Percentiles rank a stretch among this genome's conserved stretches.
Conservation (phyloP, 2,888 invertebrate genomes). For the Cenopis cana region DNA sequence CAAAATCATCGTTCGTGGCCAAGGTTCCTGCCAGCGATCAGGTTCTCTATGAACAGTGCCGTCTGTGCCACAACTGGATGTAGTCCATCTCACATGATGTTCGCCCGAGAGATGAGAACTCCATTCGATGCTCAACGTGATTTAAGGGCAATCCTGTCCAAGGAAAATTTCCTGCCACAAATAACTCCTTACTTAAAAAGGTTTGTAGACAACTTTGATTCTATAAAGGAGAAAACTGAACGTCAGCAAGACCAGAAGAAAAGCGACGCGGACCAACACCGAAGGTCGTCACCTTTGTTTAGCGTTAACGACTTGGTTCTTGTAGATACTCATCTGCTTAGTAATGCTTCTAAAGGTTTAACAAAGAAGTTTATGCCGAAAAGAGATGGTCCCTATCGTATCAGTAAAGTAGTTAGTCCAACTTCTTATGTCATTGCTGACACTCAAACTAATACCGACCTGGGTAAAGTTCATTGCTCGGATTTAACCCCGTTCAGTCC, state of each 20-base stretch:
- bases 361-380: conserved; percentile 54
- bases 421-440: conserved; percentile 40
- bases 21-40: conserved; percentile 47
- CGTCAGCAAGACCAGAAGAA: conserved; percentile 5
- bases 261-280: not conserved
- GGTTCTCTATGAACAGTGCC: conserved; percentile 53
- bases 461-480: conserved; percentile 16
- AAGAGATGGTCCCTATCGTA: conserved; percentile 55
- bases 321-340: conserved; percentile 24
- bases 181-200: conserved; percentile 44
- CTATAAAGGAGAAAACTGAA: conserved; percentile 14
- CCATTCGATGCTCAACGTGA: conserved; percentile 46
- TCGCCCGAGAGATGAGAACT: conserved; percentile 53
- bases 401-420: conserved; percentile 40
- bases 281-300: conserved; percentile 6
- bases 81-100: conserved; percentile 52
- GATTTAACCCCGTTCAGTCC: conserved; percentile 3
- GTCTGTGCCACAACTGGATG: conserved; percentile 46
- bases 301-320: conserved; percentile 7
- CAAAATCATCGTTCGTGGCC: conserved; percentile 52
- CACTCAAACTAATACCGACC: not conserved
- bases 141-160: conserved; percentile 26
- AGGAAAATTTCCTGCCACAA: conserved; percentile 46
- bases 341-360: conserved; percentile 35
- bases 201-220: conserved; percentile 26